Conservation (phyloP, 2,113 vertebrate genomes). For the Gopherus evgoodei region DNA sequence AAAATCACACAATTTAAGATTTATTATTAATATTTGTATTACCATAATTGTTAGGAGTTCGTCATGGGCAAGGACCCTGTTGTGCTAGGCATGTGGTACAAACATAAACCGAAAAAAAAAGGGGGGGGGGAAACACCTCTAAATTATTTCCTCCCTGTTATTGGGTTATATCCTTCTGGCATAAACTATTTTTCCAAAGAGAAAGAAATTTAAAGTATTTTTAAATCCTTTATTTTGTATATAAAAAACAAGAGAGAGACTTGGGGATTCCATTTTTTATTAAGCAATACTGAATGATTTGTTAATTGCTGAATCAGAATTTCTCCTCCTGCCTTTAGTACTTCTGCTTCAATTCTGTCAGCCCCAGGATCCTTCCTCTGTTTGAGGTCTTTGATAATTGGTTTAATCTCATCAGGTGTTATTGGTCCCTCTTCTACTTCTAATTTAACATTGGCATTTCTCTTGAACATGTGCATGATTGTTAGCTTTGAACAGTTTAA, state of each 20-base stretch:
- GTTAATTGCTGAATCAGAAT: not conserved
- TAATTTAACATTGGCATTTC: not conserved
- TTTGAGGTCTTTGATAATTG: not conserved
- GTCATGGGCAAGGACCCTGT: not conserved
- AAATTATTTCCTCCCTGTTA: not conserved
- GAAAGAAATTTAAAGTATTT: not conserved
- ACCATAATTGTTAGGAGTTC: not conserved
- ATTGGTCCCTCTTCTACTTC: not conserved
- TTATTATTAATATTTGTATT: constrained; percentile 7
- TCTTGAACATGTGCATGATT: not conserved
- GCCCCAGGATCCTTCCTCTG: not conserved
- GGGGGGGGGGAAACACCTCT: not conserved
- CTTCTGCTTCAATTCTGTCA: not conserved
- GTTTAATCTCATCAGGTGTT: not conserved
- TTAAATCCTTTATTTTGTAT: not conserved
- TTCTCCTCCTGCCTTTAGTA: not conserved
- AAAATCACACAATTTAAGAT: constrained; percentile 2
- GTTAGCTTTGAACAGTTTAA: not conserved
- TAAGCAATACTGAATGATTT: not conserved
- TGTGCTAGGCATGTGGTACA: not conserved
- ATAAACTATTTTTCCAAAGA: not conserved
- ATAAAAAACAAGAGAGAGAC: not conserved
- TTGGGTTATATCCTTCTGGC: not conserved
- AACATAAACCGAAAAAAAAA: not conserved
- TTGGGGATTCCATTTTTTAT: not conserved